phyloP scores from a whole-genome alignment of 53 echinoderm and acorn worm species.

The Arbacia lixula region DNA sequence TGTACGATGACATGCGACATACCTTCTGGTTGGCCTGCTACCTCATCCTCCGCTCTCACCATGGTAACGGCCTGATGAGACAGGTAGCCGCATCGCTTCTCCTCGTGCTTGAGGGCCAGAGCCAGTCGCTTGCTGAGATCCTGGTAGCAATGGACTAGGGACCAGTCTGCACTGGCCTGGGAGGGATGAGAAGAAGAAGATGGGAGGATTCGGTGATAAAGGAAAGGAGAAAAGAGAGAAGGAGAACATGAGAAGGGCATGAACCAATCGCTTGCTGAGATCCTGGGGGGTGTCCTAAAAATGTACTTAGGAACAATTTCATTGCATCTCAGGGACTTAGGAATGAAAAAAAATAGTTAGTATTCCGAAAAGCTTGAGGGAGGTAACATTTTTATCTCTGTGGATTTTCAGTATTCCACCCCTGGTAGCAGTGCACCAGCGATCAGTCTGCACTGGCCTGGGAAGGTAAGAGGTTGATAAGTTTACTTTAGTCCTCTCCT shows the following conservation, averaged over 20 bases:
- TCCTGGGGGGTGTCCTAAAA: too few relatives aligned
- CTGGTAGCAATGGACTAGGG: constrained; percentile 91
- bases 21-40: constrained; percentile 98
- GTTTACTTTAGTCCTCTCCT: too few relatives aligned
- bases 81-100: constrained; percentile 94
- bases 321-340: too few relatives aligned
- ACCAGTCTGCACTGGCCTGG: constrained; percentile 88
- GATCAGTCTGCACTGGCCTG: constrained; percentile 90
- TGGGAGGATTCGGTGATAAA: too few relatives aligned
- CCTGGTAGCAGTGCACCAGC: constrained; percentile 93
- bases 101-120: constrained; percentile 91
- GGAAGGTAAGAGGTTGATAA: too few relatives aligned
- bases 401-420: too few relatives aligned
- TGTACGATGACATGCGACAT: not conserved
- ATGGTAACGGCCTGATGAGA: constrained; percentile 87
- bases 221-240: not conserved
- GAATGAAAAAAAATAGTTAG: too few relatives aligned
- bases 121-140: constrained; percentile 96
- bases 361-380: too few relatives aligned
- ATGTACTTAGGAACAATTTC: too few relatives aligned
- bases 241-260: not conserved
- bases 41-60: constrained; percentile 88
- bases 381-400: too few relatives aligned
- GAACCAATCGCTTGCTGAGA: constrained; percentile 89
- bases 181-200: not conserved